Evolutionary conservation across 64 coral and sea anemone genomes (phyloP).

Genomic region (Actinia tenebrosa): DNA sequence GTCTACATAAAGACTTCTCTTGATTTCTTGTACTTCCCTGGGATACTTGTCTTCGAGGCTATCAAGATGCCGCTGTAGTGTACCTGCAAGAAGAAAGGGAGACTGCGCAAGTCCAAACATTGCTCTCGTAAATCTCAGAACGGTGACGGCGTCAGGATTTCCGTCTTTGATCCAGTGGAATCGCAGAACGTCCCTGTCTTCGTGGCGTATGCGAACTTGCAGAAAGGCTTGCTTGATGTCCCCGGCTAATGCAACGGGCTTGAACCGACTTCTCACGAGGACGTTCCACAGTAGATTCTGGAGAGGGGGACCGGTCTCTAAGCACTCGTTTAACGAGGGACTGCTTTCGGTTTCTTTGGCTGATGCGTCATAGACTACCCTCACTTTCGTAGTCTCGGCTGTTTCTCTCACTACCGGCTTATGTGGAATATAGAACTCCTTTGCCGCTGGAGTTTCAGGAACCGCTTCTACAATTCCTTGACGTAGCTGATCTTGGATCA

Average conservation of each 20-base stretch:
- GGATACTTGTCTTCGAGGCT: conserved; percentile 35
- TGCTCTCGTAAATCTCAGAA: conserved; percentile 34
- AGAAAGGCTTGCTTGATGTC: conserved; percentile 59
- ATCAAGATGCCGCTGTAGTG: conserved; percentile 11
- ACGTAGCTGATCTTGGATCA: background rate
- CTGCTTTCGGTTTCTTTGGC: background rate
- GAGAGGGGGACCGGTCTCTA: conserved; percentile 55
- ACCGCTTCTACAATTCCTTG: background rate
- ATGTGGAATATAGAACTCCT: conserved; percentile 39
- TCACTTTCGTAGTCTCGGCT: background rate
- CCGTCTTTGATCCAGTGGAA: conserved; percentile 44
- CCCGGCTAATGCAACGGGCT: conserved; percentile 32
- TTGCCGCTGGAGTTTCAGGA: background rate
- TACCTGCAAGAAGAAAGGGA: conserved; percentile 35
- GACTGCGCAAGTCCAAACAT: conserved; percentile 44
- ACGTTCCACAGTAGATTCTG: conserved; percentile 29
- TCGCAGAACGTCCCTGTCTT: conserved; percentile 17
- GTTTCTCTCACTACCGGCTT: background rate
- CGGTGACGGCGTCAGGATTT: background rate
- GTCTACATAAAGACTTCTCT: too few relatives aligned
- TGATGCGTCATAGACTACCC: conserved; percentile 21
- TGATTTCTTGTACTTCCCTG: background rate
- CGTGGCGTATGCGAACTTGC: background rate
- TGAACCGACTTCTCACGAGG: background rate
- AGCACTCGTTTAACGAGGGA: conserved; percentile 40